phyloP scores from a whole-genome alignment of 2,797 vertebrate species.

The Poecilia wingei region DNA sequence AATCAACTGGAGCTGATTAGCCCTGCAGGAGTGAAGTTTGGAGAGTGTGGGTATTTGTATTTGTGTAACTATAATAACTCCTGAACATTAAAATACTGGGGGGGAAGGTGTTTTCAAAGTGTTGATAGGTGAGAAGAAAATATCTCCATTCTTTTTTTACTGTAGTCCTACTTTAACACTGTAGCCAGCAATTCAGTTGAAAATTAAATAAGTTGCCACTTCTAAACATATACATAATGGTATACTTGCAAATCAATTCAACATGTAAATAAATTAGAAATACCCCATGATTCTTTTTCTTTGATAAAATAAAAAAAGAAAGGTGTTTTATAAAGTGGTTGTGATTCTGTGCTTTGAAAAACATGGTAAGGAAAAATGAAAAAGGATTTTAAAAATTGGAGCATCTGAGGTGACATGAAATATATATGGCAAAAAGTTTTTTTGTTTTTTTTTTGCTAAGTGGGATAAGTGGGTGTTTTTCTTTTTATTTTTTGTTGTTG shows the following conservation, averaged over 20 bases:
- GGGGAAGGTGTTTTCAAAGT: not conserved
- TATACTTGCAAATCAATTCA: not conserved
- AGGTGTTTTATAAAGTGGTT: too few species aligned
- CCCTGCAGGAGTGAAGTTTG: not conserved
- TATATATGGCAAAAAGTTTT: too few species aligned
- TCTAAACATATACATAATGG: not conserved
- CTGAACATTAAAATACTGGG: not conserved
- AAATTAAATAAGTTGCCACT: not conserved
- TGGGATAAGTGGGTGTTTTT: not conserved
- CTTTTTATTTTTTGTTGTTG: not conserved
- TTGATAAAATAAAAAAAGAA: not conserved
- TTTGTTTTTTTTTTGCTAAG: not conserved
- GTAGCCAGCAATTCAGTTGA: not conserved
- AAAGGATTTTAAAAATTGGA: not conserved
- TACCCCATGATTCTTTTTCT: not conserved
- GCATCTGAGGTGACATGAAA: not conserved
- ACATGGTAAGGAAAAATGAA: not conserved
- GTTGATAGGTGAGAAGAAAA: not conserved
- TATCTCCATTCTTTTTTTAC: not conserved
- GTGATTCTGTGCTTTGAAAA: not conserved
- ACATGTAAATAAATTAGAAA: not conserved
- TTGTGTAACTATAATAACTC: not conserved
- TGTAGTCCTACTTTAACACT: not conserved
- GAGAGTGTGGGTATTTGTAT: not conserved
- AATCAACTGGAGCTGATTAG: not conserved